Evolutionary conservation across 2,113 vertebrate genomes (phyloP).

Genomic region (Todiramphus saurophagus): DNA sequence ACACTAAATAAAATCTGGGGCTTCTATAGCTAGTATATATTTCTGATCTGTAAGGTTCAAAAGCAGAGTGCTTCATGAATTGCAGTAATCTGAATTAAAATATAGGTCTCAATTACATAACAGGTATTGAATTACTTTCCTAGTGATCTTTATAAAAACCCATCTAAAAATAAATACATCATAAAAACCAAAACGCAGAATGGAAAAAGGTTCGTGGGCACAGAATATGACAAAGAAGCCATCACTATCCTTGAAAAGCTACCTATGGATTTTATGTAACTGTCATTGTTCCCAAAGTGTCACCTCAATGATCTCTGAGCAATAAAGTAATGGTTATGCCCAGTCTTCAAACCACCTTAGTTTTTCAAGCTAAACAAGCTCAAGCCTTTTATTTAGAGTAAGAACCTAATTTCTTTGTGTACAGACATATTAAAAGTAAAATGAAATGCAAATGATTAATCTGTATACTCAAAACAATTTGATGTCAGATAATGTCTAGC

Average conservation of each 20-base stretch:
- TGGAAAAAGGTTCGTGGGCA: not conserved
- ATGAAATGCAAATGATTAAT: not conserved
- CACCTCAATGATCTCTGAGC: not conserved
- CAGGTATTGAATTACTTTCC: not conserved
- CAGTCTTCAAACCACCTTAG: not conserved
- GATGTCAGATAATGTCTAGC: not conserved
- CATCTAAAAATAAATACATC: slow-evolving; percentile 11
- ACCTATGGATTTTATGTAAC: not conserved
- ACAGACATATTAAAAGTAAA: not conserved
- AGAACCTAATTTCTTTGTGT: not conserved
- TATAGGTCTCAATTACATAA: not conserved
- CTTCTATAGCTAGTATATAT: not conserved
- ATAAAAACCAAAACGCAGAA: not conserved
- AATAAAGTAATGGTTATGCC: not conserved
- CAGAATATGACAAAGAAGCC: not conserved
- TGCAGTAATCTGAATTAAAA: not conserved
- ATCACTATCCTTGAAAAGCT: not conserved
- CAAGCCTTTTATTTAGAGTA: not conserved
- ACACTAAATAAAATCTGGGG: not conserved
- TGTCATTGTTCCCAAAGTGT: not conserved
- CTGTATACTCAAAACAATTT: not conserved
- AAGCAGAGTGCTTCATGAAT: not conserved
- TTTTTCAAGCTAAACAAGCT: not conserved
- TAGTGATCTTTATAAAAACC: not conserved
- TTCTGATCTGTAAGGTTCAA: not conserved